A percentile compares a stretch with the other conserved stretches of the same genome.
Conservation (phyloP, 2,797 vertebrate species). For the Schizopygopsis pylzovi region DNA sequence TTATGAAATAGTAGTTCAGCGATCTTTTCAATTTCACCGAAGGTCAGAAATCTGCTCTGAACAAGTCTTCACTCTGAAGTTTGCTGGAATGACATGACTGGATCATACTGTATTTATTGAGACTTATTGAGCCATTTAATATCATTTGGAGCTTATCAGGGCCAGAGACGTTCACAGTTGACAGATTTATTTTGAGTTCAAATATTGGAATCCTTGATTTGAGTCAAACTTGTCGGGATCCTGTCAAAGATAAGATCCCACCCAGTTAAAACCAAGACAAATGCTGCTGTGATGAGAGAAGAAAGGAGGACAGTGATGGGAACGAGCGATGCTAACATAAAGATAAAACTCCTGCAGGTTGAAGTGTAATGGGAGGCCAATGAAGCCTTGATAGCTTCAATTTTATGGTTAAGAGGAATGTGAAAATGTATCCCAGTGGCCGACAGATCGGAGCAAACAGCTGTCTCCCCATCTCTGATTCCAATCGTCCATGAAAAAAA, state of each 20-base stretch:
- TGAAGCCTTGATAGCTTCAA: slow-evolving; percentile 74
- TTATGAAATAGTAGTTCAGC: background rate
- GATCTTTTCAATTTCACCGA: slow-evolving; percentile 4
- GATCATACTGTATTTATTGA: background rate
- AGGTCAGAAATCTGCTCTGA: background rate
- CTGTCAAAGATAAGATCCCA: slow-evolving; percentile 40
- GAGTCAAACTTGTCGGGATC: slow-evolving; percentile 23
- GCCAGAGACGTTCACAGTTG: background rate
- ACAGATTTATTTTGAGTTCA: slow-evolving; percentile 23
- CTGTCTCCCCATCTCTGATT: slow-evolving; percentile 62
- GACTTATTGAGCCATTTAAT: background rate
- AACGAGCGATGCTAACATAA: slow-evolving; percentile 66
- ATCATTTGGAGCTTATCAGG: background rate
- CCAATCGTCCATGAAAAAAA: slow-evolving; percentile 51
- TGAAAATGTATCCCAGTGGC: slow-evolving; percentile 74
- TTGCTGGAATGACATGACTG: background rate
- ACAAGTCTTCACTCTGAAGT: slow-evolving; percentile 8
- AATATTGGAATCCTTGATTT: slow-evolving; percentile 43
- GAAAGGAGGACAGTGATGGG: slow-evolving; percentile 45
- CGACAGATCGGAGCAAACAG: slow-evolving; percentile 69
- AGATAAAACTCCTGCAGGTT: slow-evolving; percentile 70
- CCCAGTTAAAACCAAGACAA: slow-evolving; percentile 12
- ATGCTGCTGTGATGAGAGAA: slow-evolving; percentile 38
- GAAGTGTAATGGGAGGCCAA: slow-evolving; percentile 63
- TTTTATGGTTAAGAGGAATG: slow-evolving; percentile 78